Evolutionary conservation across 2,113 vertebrate species (phyloP).

Genomic region (Megalops atlanticus): DNA sequence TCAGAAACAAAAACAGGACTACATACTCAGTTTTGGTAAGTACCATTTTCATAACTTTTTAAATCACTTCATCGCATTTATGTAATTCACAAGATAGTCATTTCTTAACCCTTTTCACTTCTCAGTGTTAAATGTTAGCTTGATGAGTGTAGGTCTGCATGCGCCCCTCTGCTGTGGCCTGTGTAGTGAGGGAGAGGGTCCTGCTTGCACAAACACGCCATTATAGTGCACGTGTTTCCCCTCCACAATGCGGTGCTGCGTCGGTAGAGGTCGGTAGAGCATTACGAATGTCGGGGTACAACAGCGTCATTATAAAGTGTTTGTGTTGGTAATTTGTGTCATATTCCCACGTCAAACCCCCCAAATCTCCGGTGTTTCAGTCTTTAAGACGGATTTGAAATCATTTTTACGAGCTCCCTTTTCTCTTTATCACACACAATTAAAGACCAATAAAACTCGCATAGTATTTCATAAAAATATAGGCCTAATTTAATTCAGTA

Average conservation of each 20-base stretch:
- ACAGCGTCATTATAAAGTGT: not conserved
- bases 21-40: too few species aligned
- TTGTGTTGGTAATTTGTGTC: not conserved
- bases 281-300: slow-evolving; percentile 49
- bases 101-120: not conserved
- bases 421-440: not conserved
- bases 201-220: not conserved
- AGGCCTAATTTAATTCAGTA: slow-evolving; percentile 17
- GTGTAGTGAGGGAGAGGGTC: not conserved
- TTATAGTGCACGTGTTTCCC: not conserved
- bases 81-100: not conserved
- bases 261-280: slow-evolving; percentile 78
- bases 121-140: not conserved
- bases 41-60: too few species aligned
- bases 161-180: too few species aligned
- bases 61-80: not conserved
- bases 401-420: not conserved
- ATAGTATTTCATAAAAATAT: too few species aligned
- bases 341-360: too few species aligned
- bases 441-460: too few species aligned
- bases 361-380: not conserved
- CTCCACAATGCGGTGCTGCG: slow-evolving; percentile 64
- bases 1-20: too few species aligned
- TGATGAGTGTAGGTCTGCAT: not conserved
- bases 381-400: not conserved